phyloP scores from a whole-genome alignment of 2,113 vertebrate genomes.

The Plecotus auritus region DNA sequence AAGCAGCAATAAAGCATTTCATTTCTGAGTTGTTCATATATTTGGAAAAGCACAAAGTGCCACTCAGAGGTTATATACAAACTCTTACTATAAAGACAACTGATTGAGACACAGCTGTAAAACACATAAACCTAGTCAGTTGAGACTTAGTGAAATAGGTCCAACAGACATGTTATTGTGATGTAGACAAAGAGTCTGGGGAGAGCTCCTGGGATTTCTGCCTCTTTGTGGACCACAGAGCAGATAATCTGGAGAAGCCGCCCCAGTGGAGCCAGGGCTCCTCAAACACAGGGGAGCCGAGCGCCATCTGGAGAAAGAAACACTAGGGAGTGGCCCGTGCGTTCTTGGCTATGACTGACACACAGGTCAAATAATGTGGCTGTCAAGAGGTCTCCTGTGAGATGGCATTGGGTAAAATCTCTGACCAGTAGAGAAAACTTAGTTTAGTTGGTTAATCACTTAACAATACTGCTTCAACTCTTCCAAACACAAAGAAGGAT shows the following conservation, averaged over 20 bases:
- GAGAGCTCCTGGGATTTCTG: not conserved
- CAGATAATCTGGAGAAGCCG: not conserved
- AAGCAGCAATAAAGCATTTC: not conserved
- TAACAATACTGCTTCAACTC: not conserved
- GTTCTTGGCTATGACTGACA: not conserved
- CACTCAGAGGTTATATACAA: not conserved
- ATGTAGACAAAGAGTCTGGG: not conserved
- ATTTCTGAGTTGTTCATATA: not conserved
- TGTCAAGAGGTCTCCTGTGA: not conserved
- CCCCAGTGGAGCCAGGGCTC: not conserved
- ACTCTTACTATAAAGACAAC: not conserved
- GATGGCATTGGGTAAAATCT: not conserved
- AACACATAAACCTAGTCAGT: not conserved
- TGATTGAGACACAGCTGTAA: not conserved
- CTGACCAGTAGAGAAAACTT: not conserved
- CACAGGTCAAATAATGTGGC: not conserved
- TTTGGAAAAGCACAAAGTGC: not conserved
- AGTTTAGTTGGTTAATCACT: not conserved
- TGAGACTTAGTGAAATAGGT: not conserved
- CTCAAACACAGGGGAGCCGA: rapidly evolving
- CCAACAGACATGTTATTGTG: not conserved
- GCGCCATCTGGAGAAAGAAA: not conserved
- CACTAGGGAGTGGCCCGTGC: not conserved
- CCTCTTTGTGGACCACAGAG: not conserved
- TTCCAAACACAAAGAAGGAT: not conserved